Evolutionary conservation across 1,140 invertebrate genomes (phyloP).

Genomic region (Coenobita brevimanus): DNA sequence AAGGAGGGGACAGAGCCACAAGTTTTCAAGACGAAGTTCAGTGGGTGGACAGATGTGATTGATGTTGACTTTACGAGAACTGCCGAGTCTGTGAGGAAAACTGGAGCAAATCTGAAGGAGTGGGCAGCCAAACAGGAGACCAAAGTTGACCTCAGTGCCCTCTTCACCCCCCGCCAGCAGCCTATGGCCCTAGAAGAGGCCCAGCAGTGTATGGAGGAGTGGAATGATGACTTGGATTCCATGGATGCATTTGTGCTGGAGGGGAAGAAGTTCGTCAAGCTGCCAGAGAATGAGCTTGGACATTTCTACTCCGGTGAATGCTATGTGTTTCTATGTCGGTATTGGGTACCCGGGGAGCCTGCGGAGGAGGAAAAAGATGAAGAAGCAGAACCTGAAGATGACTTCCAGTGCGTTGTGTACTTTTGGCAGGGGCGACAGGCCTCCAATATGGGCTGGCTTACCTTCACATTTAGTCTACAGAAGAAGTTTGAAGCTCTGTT

Average conservation of each 20-base stretch:
- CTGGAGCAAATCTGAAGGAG: slow-evolving; percentile 95
- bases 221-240: slow-evolving; percentile 96
- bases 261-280: slow-evolving; percentile 95
- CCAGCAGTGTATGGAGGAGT: slow-evolving; percentile 90
- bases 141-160: slow-evolving; percentile 91
- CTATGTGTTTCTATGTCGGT: slow-evolving; percentile 98
- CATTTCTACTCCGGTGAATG: slow-evolving; percentile 96
- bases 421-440: slow-evolving; percentile 99
- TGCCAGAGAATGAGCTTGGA: slow-evolving; percentile 95
- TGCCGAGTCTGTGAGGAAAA: slow-evolving; percentile 95
- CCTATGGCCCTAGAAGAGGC: slow-evolving; percentile 90
- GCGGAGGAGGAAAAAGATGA: slow-evolving; percentile 77
- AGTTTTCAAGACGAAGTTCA: slow-evolving; percentile 98
- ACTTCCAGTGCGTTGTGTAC: slow-evolving; percentile 97
- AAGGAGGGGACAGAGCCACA: slow-evolving; percentile 88
- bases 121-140: slow-evolving; percentile 91
- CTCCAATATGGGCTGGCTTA: slow-evolving; percentile 99
- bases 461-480: slow-evolving; percentile 98
- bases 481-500: slow-evolving; percentile 98
- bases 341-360: slow-evolving; percentile 86
- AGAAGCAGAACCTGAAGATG: slow-evolving; percentile 84
- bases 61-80: slow-evolving; percentile 99
- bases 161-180: slow-evolving; percentile 96
- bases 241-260: slow-evolving; percentile 99
- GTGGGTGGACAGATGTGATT: slow-evolving; percentile 99